Conservation (phyloP, 2,888 invertebrate genomes). For the Chalcis sispes region DNA sequence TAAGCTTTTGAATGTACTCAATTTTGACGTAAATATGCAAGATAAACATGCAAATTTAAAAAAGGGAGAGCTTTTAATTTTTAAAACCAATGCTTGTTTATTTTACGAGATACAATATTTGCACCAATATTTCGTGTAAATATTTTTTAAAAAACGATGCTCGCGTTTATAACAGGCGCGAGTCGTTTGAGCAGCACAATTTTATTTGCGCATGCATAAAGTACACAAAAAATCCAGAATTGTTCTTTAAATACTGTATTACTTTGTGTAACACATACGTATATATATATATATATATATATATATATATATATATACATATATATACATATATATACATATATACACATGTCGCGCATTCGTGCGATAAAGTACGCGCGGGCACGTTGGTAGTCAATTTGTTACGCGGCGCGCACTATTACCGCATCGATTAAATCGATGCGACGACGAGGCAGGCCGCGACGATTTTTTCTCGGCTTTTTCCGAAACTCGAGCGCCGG, state of each 20-base stretch:
- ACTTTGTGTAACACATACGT: not conserved
- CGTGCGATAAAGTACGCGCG: too few relatives aligned
- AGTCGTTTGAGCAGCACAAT: slow-evolving; percentile 18
- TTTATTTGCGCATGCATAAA: slow-evolving; percentile 32
- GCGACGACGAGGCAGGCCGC: too few relatives aligned
- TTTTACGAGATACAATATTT: slow-evolving; percentile 32
- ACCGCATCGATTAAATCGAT: too few relatives aligned
- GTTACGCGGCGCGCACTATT: too few relatives aligned
- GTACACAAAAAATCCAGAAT: slow-evolving; percentile 9
- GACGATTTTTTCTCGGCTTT: too few relatives aligned
- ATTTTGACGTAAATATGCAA: slow-evolving; percentile 28
- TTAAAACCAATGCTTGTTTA: slow-evolving; percentile 45
- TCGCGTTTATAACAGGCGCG: slow-evolving; percentile 22
- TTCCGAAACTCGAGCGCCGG: too few relatives aligned
- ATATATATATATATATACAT: too few relatives aligned
- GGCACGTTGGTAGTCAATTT: slow-evolving; percentile 1
- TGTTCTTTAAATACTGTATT: slow-evolving; percentile 31
- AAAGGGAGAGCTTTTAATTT: slow-evolving; percentile 38
- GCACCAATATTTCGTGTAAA: slow-evolving; percentile 29
- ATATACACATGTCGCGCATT: too few relatives aligned
- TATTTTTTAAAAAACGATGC: slow-evolving; percentile 39
- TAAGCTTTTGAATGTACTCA: too few relatives aligned
- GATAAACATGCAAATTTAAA: slow-evolving; percentile 37
- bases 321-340: too few relatives aligned
- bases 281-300: too few relatives aligned